A percentile compares a stretch with the other conserved stretches of the same genome.
These are phyloP conservation scores for Alosa sapidissima DNA, from an alignment of 2,797 vertebrate genomes.

Conservation along the genomic window DNA sequence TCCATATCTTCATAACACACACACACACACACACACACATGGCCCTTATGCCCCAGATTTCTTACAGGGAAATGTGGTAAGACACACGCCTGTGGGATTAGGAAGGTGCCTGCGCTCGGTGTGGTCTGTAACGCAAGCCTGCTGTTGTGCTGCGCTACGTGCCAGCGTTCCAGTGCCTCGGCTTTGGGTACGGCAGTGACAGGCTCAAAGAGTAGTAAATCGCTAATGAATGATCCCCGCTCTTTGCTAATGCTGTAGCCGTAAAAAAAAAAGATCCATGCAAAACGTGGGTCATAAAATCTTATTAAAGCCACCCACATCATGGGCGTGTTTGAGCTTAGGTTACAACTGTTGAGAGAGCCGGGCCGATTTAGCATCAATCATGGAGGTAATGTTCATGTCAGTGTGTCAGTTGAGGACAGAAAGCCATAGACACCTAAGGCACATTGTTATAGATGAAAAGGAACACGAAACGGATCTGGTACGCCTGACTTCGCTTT, in stretches of 20 bases:
- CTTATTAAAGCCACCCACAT: constrained; percentile 37
- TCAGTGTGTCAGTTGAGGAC: constrained; percentile 39
- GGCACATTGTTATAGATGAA: not conserved
- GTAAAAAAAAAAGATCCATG: constrained; percentile 5
- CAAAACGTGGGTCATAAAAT: constrained; percentile 22
- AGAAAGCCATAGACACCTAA: not conserved
- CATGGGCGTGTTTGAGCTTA: constrained; percentile 21
- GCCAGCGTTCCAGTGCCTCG: constrained; percentile 51
- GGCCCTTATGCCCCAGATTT: constrained; percentile 42
- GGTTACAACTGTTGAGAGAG: constrained; percentile 30
- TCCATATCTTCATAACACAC: constrained; percentile 14
- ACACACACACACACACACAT: constrained; percentile 30
- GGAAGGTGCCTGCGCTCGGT: constrained; percentile 59
- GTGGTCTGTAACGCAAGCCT: constrained; percentile 74
- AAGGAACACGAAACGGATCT: not conserved
- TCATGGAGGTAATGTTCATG: constrained; percentile 35
- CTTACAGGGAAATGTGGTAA: constrained; percentile 42
- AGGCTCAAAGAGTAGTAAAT: constrained; percentile 17
- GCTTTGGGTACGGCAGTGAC: constrained; percentile 39
- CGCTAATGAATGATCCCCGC: constrained; percentile 10
- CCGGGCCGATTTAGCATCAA: constrained; percentile 33
- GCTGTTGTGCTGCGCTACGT: constrained; percentile 66
- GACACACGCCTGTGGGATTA: constrained; percentile 54
- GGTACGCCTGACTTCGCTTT: not conserved
- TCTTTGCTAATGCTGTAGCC: not conserved